phyloP scores from a whole-genome alignment of 2,888 invertebrate species.

The Conomelus anceps region DNA sequence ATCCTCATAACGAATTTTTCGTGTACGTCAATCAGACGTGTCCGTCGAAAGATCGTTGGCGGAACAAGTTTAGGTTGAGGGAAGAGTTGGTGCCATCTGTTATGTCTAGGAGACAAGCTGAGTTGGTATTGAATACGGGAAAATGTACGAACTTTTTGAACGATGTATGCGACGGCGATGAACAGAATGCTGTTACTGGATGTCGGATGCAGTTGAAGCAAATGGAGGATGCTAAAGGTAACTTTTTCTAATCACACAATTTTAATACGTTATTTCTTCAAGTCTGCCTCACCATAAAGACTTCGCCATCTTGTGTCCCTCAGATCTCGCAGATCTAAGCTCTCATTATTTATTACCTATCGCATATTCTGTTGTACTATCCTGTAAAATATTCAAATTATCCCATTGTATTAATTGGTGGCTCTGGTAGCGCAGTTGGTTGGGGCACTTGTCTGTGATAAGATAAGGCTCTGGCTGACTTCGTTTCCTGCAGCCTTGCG shows the following conservation, averaged over 20 bases:
- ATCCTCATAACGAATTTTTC: slow-evolving; percentile 89
- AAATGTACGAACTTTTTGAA: slow-evolving; percentile 93
- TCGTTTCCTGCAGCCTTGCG: too few relatives aligned
- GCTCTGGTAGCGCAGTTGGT: too few relatives aligned
- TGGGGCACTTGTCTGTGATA: too few relatives aligned
- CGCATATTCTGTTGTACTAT: too few relatives aligned
- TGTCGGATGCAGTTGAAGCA: slow-evolving; percentile 51
- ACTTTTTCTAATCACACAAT: not conserved
- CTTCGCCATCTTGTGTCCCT: too few relatives aligned
- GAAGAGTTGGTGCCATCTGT: slow-evolving; percentile 89
- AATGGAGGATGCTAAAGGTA: slow-evolving; percentile 47
- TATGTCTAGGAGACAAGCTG: slow-evolving; percentile 74
- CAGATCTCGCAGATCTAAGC: too few relatives aligned
- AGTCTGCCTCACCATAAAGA: too few relatives aligned
- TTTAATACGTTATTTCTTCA: too few relatives aligned
- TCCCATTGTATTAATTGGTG: too few relatives aligned
- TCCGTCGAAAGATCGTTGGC: slow-evolving; percentile 84
- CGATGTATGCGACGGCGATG: slow-evolving; percentile 85
- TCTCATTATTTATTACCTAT: too few relatives aligned
- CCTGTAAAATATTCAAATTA: too few relatives aligned
- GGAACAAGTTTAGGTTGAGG: slow-evolving; percentile 74
- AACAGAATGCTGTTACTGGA: slow-evolving; percentile 60
- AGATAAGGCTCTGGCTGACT: too few relatives aligned
- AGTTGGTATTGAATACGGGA: slow-evolving; percentile 85
- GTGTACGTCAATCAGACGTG: slow-evolving; percentile 80